Evolutionary conservation across 2,888 invertebrate genomes (phyloP).

Genomic region (Hartigia nigra): DNA sequence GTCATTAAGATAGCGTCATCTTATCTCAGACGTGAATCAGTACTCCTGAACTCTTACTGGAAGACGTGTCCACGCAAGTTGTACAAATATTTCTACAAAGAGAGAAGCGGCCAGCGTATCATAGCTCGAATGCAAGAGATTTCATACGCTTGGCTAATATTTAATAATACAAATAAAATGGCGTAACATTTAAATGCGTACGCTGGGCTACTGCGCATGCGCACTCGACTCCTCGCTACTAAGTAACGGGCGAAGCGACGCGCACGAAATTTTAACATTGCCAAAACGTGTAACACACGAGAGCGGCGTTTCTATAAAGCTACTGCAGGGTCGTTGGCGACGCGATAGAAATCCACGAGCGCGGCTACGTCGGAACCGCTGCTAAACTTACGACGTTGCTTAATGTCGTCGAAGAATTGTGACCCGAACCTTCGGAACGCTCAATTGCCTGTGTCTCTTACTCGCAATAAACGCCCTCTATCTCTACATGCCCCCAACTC

Average conservation of each 20-base stretch:
- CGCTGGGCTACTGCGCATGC: background rate
- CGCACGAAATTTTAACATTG: background rate
- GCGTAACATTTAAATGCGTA: background rate
- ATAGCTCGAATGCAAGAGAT: too few species aligned
- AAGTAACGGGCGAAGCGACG: background rate
- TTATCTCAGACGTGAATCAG: constrained; percentile 4
- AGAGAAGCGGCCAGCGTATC: background rate
- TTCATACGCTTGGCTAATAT: too few species aligned
- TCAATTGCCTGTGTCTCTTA: constrained; percentile 19
- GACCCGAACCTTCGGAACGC: background rate
- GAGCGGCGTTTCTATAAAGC: background rate
- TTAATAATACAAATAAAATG: too few species aligned
- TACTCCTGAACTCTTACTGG: background rate
- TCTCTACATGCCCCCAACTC: background rate
- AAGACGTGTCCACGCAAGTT: background rate
- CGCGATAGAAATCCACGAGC: background rate
- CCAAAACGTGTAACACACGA: background rate
- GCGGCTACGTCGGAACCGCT: background rate
- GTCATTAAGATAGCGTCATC: constrained; percentile 12
- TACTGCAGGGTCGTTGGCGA: background rate
- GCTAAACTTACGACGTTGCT: constrained; percentile 1
- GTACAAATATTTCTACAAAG: background rate
- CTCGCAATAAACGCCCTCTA: background rate
- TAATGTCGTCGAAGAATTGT: constrained; percentile 17
- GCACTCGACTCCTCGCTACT: background rate